A percentile compares a stretch with the other conserved stretches of the same genome.
Conservation (phyloP, 1,140 invertebrate species). For the Globodera rostochiensis region DNA sequence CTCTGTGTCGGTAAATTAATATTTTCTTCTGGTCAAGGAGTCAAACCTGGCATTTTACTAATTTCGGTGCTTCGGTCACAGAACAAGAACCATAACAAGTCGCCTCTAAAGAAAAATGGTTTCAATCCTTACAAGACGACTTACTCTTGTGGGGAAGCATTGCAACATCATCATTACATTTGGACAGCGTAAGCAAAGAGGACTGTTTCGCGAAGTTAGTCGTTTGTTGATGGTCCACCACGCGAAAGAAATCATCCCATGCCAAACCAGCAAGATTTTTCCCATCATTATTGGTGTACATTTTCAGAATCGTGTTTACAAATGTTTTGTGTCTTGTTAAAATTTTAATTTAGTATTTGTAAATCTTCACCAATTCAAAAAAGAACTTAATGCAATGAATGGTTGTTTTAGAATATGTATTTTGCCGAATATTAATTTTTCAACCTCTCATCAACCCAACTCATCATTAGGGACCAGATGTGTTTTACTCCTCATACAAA, state of each 20-base stretch:
- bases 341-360: neutral
- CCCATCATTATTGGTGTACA: neutral
- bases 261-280: slow-evolving; percentile 7
- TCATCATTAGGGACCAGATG: too few species aligned
- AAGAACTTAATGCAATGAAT: neutral
- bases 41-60: slow-evolving; percentile 10
- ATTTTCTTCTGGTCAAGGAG: neutral
- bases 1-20: neutral
- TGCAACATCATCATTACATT: neutral
- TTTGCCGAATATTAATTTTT: too few species aligned
- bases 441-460: too few species aligned
- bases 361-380: neutral
- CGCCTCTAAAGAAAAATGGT: neutral
- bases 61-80: neutral
- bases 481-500: too few species aligned
- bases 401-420: neutral
- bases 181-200: neutral
- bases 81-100: slow-evolving; percentile 13
- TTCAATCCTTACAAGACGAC: neutral
- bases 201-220: neutral
- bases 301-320: neutral
- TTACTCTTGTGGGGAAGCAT: slow-evolving; percentile 7
- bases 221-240: neutral
- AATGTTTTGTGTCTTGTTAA: neutral
- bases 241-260: slow-evolving; percentile 6